A percentile compares a stretch with the other conserved stretches of the same genome.
phyloP scores from a whole-genome alignment of 2,113 vertebrate genomes.

The Zootoca vivipara region DNA sequence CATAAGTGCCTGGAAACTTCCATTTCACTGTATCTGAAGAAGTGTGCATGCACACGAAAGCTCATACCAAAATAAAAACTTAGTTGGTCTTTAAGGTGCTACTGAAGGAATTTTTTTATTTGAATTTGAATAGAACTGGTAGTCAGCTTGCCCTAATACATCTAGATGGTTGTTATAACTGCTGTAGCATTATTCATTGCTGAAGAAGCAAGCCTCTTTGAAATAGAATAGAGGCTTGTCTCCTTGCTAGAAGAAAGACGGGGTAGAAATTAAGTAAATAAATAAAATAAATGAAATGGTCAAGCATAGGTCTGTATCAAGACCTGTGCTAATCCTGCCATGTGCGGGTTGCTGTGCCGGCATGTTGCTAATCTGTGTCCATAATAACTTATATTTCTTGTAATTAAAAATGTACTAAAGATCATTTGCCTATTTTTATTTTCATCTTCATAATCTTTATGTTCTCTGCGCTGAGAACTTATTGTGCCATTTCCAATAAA shows the following conservation, averaged over 20 bases:
- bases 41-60: too few species aligned
- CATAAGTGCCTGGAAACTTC: too few species aligned
- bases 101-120: too few species aligned
- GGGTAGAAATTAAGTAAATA: neutral
- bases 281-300: neutral
- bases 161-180: neutral
- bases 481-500: slow-evolving; percentile 19
- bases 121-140: neutral
- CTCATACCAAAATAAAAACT: too few species aligned
- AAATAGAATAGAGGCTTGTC: neutral
- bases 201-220: neutral
- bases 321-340: neutral
- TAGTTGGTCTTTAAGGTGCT: too few species aligned
- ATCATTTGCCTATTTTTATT: slow-evolving; percentile 38
- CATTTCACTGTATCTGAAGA: too few species aligned
- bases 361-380: neutral
- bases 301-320: neutral
- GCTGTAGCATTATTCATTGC: neutral
- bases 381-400: neutral
- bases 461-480: neutral
- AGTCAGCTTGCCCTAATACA: neutral
- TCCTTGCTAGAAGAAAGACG: neutral
- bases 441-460: slow-evolving; percentile 15
- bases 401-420: slow-evolving; percentile 3
- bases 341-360: neutral